Evolutionary conservation across 2,888 invertebrate genomes (phyloP), one percentile per base, ranked within the genome.

Genomic region (Adela reaumurella): DNA sequence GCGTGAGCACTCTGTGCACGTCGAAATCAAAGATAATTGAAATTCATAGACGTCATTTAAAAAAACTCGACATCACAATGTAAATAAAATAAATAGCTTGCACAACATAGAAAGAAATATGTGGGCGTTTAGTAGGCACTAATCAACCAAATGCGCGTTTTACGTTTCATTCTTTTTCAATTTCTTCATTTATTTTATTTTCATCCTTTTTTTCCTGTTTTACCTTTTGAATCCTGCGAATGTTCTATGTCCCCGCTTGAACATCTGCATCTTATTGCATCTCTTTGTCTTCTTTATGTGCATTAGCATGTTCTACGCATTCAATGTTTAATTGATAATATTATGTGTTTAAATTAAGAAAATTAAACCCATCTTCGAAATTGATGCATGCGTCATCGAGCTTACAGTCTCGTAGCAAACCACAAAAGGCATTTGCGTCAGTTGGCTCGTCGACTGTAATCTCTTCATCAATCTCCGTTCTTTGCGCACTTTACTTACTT

Each of bases 111-210:
- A 24, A n/a, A n/a, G n/a, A n/a, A n/a, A n/a, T n/a, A n/a, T n/a
- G n/a, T n/a, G n/a, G n/a, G n/a, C n/a, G n/a, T n/a, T n/a, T n/a
- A n/a, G n/a, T n/a, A n/a, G n/a, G n/a, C n/a, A n/a, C n/a, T n/a
- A n/a, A n/a, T n/a, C n/a, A n/a, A n/a, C n/a, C n/a, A n/a, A n/a
- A n/a, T n/a, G n/a, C n/a, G n/a, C n/a, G n/a, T n/a, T n/a, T n/a
- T n/a, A n/a, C n/a, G n/a, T n/a, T n/a, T 11, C 4, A 20, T 24
- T n/a, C 46, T 19, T 49, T 49, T 43, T 44, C 14, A 17, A 19
- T 42, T 28, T 42, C 11, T 46, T 18, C 28, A 11, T 29, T 48
- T 17, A 42, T 10, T 51, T 44, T 2, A 35, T 14, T 28, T 43
- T 43, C 18, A 10, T 45, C 43, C 29, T 20, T 18, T 18, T 18